phyloP scores from a whole-genome alignment of 2,888 invertebrate species.

The Uloborus plumipes region DNA sequence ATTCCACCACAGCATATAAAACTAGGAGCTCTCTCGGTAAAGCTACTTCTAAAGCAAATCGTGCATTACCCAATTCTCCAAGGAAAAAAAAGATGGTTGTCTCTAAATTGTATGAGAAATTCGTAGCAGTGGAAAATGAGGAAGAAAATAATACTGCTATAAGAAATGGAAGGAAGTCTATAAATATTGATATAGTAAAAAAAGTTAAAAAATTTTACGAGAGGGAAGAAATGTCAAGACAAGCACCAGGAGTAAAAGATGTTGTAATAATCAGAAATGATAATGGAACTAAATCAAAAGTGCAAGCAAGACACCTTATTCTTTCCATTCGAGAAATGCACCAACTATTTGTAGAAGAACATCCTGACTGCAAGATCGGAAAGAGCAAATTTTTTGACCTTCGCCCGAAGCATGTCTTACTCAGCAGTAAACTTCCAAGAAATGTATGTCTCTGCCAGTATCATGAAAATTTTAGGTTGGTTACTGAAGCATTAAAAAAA shows the following conservation, averaged over 20 bases:
- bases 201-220: too few relatives aligned
- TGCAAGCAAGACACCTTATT: conserved; percentile 6
- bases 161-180: too few relatives aligned
- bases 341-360: neutral
- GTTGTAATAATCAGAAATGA: neutral
- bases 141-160: too few relatives aligned
- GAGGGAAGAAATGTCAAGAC: neutral
- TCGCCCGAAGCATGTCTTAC: neutral
- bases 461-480: conserved; percentile 1
- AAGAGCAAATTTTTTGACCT: conserved; percentile 7
- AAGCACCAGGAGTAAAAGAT: conserved; percentile 5
- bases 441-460: conserved; percentile 9
- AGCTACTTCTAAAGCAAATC: conserved; percentile 3
- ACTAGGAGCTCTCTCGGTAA: neutral
- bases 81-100: neutral
- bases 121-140: conserved; percentile 5
- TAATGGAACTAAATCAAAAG: conserved; percentile 4
- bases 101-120: conserved; percentile 13
- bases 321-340: conserved; percentile 12
- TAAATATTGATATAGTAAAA: too few relatives aligned
- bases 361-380: neutral
- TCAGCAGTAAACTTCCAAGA: conserved; percentile 3
- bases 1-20: conserved; percentile 4
- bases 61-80: conserved; percentile 9
- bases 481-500: neutral